Evolutionary conservation across 2,797 vertebrate genomes (phyloP), one percentile per base, ranked within the genome.

Genomic region (Arctocebus calabarensis): DNA sequence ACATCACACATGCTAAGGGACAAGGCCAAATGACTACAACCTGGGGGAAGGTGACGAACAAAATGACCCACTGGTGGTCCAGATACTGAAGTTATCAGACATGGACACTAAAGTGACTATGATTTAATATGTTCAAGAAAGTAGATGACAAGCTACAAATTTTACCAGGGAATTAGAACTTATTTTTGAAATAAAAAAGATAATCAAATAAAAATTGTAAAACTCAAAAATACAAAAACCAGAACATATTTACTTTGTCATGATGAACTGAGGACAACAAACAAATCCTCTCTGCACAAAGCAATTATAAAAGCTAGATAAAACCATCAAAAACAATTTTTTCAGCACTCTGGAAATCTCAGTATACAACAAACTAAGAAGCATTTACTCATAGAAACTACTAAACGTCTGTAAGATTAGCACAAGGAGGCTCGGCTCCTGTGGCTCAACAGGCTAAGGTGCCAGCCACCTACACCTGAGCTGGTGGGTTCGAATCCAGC

Each of bases 231-330:
- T 40, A 62, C n/a, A 89, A 62, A 25, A 87, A 40, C 66, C 59
- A 40, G 34, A 84, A 81, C 12, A 61, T 68, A 75, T 57, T 91
- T 43, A 57, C 29, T 62, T 71, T 34, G 25, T 20, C 16, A 43
- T 23, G 43, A 32, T 61, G 25, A 20, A 79, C 20, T 55, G 25
- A 71, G 27, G 40, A 0, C 22, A 16, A 34, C 22, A 74, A 90
- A 45, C 22, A 74, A 90, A 45, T 10, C 71, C 29, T 64, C 43
- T 92, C 4, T 25, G 16, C 43, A 11, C 19, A 66, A 52, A 92
- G 81, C 70, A 62, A 90, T 43, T 52, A 27, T 16, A 96, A 94
- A 88, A 88, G 16, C 61, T 29, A 40, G n/a, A 64, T 79, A 81
- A 59, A 79, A 48, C 14, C 45, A 40, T 86, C 74, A 12, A 64